These are phyloP conservation scores for Macroteleia sp. DNA, from an alignment of 2,888 invertebrate species.

Conservation along the genomic window DNA sequence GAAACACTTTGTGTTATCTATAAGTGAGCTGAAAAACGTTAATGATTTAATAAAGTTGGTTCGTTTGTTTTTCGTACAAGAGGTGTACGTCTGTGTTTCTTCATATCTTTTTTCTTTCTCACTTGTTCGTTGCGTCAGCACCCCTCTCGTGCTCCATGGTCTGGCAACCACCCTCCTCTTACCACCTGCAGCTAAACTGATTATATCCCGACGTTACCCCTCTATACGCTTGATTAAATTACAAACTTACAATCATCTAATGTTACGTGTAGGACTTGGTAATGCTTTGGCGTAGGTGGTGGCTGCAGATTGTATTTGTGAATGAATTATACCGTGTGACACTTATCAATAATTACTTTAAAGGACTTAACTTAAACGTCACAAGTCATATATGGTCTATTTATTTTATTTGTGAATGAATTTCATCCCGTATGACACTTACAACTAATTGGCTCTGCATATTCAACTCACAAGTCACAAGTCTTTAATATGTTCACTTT, in stretches of 20 bases:
- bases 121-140: constrained; percentile 46
- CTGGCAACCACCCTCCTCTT: constrained; percentile 68
- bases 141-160: constrained; percentile 62
- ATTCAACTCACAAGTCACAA: too few species aligned
- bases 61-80: constrained; percentile 34
- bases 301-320: constrained; percentile 48
- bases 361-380: constrained; percentile 7
- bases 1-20: not conserved
- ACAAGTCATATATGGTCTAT: too few species aligned
- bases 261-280: constrained; percentile 69
- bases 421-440: too few species aligned
- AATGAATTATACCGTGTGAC: constrained; percentile 51
- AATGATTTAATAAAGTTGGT: constrained; percentile 40
- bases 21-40: constrained; percentile 16
- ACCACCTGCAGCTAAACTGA: constrained; percentile 75
- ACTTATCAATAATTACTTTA: constrained; percentile 45
- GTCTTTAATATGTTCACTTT: too few species aligned
- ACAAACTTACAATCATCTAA: constrained; percentile 77
- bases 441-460: too few species aligned
- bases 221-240: constrained; percentile 74
- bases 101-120: constrained; percentile 61
- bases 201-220: constrained; percentile 71
- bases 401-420: too few species aligned
- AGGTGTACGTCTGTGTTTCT: constrained; percentile 51
- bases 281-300: constrained; percentile 41